phyloP scores from a whole-genome alignment of 2,113 vertebrate species.

The Pteropus alecto region DNA sequence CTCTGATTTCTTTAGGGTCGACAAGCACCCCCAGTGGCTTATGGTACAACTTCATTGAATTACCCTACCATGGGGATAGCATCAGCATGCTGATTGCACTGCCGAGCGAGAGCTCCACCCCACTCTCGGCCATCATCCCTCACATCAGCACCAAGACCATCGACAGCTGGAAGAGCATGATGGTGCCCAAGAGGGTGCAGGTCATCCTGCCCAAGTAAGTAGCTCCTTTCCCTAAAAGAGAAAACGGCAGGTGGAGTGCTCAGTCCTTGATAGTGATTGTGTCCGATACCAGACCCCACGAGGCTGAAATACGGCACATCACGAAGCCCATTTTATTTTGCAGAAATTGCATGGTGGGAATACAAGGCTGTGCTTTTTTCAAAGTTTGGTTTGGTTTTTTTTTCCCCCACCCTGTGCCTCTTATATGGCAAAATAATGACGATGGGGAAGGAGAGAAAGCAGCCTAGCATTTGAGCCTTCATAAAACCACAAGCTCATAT shows the following conservation, averaged over 20 bases:
- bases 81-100: slow-evolving; percentile 94
- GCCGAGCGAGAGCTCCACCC: slow-evolving; percentile 86
- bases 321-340: neutral
- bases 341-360: neutral
- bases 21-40: slow-evolving; percentile 89
- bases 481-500: neutral
- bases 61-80: slow-evolving; percentile 93
- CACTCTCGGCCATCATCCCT: slow-evolving; percentile 88
- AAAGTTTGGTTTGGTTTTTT: neutral
- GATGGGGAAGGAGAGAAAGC: neutral
- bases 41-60: slow-evolving; percentile 93
- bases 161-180: slow-evolving; percentile 89
- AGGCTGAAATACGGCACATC: rapidly evolving
- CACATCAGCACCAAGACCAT: slow-evolving; percentile 94
- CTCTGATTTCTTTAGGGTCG: slow-evolving; percentile 82
- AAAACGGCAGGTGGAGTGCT: neutral
- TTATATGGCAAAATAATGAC: too few relatives aligned
- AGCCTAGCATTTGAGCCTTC: neutral
- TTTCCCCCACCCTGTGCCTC: neutral
- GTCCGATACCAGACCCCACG: rapidly evolving
- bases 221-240: neutral
- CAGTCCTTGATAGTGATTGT: neutral
- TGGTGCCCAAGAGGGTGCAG: slow-evolving; percentile 90
- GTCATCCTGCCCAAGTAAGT: slow-evolving; percentile 94
- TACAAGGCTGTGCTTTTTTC: neutral